These are phyloP conservation scores for Aproaerema taeniolella DNA, from an alignment of 2,888 invertebrate species.

Conservation along the genomic window DNA sequence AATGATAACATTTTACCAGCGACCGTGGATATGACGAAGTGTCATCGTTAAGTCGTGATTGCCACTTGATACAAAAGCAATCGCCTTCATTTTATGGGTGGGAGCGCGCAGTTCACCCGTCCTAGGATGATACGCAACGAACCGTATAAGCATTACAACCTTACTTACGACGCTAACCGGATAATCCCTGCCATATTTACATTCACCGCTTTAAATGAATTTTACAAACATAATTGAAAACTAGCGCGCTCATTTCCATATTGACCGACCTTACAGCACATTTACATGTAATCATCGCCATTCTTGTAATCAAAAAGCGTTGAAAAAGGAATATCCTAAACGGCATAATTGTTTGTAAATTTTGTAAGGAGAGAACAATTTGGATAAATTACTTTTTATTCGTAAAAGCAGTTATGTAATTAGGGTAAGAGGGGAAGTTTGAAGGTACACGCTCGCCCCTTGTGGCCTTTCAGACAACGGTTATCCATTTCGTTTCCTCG, in stretches of 20 bases:
- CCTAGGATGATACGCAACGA: constrained; percentile 41
- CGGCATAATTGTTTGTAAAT: no score
- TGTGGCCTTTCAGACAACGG: constrained; percentile 64
- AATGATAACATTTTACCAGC: no score
- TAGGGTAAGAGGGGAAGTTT: constrained; percentile 41
- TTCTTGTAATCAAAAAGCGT: no score
- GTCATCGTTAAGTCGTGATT: constrained; percentile 26
- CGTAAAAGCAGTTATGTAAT: constrained; percentile 44
- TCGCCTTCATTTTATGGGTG: constrained; percentile 42
- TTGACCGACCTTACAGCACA: no score
- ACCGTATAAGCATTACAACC: constrained; percentile 45
- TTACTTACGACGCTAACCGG: constrained; percentile 36
- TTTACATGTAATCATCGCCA: no score
- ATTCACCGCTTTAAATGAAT: constrained; percentile 10
- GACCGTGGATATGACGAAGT: no score
- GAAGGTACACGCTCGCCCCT: constrained; percentile 43
- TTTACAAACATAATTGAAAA: no score
- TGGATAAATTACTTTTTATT: constrained; percentile 27
- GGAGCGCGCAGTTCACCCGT: constrained; percentile 26
- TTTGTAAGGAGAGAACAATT: constrained; percentile 5
- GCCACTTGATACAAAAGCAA: constrained; percentile 43
- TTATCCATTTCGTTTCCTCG: constrained; percentile 62
- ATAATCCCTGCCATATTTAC: constrained; percentile 33
- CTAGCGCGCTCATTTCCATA: no score
- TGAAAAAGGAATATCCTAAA: no score